phyloP scores from a whole-genome alignment of 2,888 invertebrate genomes.

The Congeria kusceri region DNA sequence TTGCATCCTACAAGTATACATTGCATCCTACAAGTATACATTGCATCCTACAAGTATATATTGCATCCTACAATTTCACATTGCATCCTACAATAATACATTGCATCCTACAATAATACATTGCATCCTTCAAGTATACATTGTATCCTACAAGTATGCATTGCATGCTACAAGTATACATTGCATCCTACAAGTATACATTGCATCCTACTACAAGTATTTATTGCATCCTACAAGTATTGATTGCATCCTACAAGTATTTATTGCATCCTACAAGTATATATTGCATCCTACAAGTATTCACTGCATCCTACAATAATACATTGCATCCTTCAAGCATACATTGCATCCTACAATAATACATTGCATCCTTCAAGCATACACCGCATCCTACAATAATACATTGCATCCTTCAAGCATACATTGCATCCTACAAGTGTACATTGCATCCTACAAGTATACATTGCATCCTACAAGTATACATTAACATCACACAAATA shows the following conservation, averaged over 20 bases:
- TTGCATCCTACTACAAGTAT: too few relatives aligned
- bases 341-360: background rate
- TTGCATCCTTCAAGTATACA: constrained; percentile 3
- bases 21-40: background rate
- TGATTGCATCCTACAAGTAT: too few relatives aligned
- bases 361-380: background rate
- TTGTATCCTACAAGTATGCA: background rate
- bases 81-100: background rate
- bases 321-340: background rate
- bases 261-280: too few relatives aligned
- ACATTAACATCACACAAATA: too few relatives aligned
- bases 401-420: too few relatives aligned
- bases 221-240: too few relatives aligned
- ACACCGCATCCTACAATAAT: background rate
- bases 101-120: background rate
- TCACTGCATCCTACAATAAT: background rate
- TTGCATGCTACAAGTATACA: too few relatives aligned
- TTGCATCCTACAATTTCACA: background rate
- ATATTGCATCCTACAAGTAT: too few relatives aligned
- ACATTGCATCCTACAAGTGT: too few relatives aligned
- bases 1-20: background rate
- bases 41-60: constrained; percentile 3
- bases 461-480: too few relatives aligned
- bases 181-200: too few relatives aligned
- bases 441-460: too few relatives aligned